Evolutionary conservation across 92 coral and sea anemone species (phyloP).

Genomic region (Ricordea florida): DNA sequence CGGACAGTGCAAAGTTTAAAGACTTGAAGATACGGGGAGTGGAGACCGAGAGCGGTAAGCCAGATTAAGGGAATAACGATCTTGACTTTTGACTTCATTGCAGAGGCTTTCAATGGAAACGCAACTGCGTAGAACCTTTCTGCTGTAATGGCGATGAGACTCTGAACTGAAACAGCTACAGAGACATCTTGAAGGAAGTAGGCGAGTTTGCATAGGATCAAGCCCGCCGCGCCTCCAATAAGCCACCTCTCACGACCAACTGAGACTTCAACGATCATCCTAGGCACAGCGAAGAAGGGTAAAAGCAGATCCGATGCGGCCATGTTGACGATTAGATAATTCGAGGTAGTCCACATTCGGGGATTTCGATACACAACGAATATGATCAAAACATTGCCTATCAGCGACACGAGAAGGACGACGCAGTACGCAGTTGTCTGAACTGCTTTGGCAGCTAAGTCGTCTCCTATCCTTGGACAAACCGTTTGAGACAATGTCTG

Average conservation of each 20-base stretch:
- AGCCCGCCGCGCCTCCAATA: constrained; percentile 22
- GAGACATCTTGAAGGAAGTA: constrained; percentile 53
- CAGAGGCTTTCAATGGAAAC: constrained; percentile 36
- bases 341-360: constrained; percentile 50
- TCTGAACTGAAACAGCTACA: constrained; percentile 53
- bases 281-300: constrained; percentile 46
- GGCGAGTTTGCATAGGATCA: constrained; percentile 38
- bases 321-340: constrained; percentile 60
- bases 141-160: constrained; percentile 50
- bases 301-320: constrained; percentile 55
- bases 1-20: background rate
- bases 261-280: constrained; percentile 36
- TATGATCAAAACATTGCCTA: constrained; percentile 40
- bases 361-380: constrained; percentile 37
- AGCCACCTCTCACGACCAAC: constrained; percentile 37
- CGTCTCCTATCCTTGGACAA: constrained; percentile 10
- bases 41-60: constrained; percentile 23
- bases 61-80: constrained; percentile 45
- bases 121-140: constrained; percentile 55
- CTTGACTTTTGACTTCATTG: constrained; percentile 39
- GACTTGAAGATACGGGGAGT: constrained; percentile 45
- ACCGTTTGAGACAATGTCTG: background rate
- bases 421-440: constrained; percentile 40
- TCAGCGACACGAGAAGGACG: constrained; percentile 35
- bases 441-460: background rate